Conservation (phyloP, 2,797 vertebrate genomes). For the Xenopus petersii region DNA sequence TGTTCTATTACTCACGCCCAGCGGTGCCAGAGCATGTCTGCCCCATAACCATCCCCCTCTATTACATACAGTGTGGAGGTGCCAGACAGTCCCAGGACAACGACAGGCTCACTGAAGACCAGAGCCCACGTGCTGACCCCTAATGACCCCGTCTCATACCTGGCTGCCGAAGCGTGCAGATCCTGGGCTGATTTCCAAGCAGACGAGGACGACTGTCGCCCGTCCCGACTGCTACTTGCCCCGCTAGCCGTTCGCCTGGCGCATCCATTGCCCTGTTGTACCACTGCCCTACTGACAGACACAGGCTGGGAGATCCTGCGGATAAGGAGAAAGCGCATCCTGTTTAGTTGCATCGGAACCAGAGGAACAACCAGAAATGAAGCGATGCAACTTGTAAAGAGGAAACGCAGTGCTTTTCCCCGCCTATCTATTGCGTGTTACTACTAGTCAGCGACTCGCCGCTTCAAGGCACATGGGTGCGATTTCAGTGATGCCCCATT, state of each 20-base stretch:
- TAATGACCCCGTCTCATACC: not conserved
- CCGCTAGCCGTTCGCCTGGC: not conserved
- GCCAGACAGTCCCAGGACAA: too few relatives aligned
- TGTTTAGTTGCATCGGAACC: not conserved
- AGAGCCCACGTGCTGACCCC: not conserved
- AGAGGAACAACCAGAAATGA: not conserved
- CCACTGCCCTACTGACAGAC: not conserved
- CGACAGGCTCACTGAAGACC: too few relatives aligned
- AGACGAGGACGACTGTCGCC: not conserved
- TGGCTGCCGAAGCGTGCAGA: not conserved
- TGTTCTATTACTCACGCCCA: too few relatives aligned
- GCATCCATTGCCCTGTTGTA: not conserved
- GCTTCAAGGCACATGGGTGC: not conserved
- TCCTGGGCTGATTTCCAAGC: constrained; percentile 1
- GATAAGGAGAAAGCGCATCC: not conserved
- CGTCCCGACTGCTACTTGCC: not conserved
- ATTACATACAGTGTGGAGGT: too few relatives aligned
- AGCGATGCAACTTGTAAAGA: too few relatives aligned
- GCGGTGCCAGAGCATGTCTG: too few relatives aligned
- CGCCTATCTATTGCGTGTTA: too few relatives aligned
- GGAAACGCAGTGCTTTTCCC: too few relatives aligned
- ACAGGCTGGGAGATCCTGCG: not conserved
- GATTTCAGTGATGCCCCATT: too few relatives aligned
- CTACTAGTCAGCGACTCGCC: not conserved
- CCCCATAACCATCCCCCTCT: too few relatives aligned